Percentiles rank a stretch among this genome's conserved stretches.
phyloP scores from a whole-genome alignment of 2,888 invertebrate species.

The Shargacucullia verbasci region DNA sequence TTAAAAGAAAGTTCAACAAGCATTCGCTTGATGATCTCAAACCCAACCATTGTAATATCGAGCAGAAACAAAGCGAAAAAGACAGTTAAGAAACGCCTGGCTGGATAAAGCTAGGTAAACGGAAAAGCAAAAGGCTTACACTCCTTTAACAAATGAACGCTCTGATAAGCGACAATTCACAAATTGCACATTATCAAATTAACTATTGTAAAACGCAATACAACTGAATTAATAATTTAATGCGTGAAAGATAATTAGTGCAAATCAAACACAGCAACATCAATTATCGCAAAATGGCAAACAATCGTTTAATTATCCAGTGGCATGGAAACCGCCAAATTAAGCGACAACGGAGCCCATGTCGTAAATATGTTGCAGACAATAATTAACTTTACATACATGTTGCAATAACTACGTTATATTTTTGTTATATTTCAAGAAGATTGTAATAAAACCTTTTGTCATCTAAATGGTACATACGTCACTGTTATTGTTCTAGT shows the following conservation, averaged over 20 bases:
- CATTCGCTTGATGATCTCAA: no score
- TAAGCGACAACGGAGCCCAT: slow-evolving; percentile 73
- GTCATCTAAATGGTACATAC: no score
- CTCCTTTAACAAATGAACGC: slow-evolving; percentile 19
- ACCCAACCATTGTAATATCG: no score
- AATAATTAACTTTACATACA: slow-evolving; percentile 70
- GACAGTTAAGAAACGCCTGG: not conserved
- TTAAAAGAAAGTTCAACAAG: no score
- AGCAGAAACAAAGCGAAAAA: no score
- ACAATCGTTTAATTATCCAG: slow-evolving; percentile 86
- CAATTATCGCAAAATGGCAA: slow-evolving; percentile 86
- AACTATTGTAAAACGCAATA: slow-evolving; percentile 58
- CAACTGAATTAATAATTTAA: slow-evolving; percentile 76
- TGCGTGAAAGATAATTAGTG: slow-evolving; percentile 83
- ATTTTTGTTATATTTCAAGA: slow-evolving; percentile 30
- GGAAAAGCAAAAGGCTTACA: slow-evolving; percentile 3
- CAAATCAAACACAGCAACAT: slow-evolving; percentile 86
- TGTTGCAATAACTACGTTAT: slow-evolving; percentile 46
- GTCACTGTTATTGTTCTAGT: no score
- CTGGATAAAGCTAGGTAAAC: not conserved
- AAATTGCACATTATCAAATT: slow-evolving; percentile 53
- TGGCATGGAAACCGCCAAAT: slow-evolving; percentile 83
- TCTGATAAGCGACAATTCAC: slow-evolving; percentile 5
- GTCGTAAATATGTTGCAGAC: slow-evolving; percentile 73
- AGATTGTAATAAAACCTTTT: no score